Conservation (phyloP, 2,797 vertebrate species). For the Alcedo quadribrachys region DNA sequence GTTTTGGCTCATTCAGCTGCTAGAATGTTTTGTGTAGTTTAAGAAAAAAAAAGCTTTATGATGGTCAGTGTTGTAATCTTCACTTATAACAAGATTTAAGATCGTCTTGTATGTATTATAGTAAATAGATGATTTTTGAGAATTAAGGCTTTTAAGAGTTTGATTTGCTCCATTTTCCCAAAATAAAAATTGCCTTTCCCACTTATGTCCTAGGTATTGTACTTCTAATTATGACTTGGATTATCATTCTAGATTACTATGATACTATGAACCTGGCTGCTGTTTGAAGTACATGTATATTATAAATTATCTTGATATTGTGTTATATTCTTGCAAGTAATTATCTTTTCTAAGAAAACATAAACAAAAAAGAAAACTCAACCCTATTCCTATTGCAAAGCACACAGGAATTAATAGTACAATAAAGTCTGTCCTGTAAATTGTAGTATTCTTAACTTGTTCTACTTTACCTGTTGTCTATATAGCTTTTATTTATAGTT, state of each 20-base stretch:
- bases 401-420: constrained; percentile 83
- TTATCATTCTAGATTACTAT: constrained; percentile 71
- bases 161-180: constrained; percentile 84
- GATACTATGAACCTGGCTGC: constrained; percentile 74
- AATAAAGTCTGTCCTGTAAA: constrained; percentile 81
- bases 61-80: constrained; percentile 84
- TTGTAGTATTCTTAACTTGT: constrained; percentile 82
- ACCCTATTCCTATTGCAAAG: constrained; percentile 79
- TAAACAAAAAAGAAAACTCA: constrained; percentile 69
- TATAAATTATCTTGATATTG: constrained; percentile 82
- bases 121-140: constrained; percentile 95
- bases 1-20: constrained; percentile 77
- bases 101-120: constrained; percentile 89
- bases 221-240: constrained; percentile 78
- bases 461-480: constrained; percentile 81
- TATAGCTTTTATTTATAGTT: constrained; percentile 84
- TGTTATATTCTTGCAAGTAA: constrained; percentile 80
- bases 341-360: constrained; percentile 84
- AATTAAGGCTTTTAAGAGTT: constrained; percentile 83
- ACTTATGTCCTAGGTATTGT: constrained; percentile 83
- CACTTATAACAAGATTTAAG: constrained; percentile 85
- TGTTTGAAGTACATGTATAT: constrained; percentile 82
- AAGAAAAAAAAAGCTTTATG: constrained; percentile 74
- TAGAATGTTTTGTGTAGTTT: constrained; percentile 83
- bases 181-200: constrained; percentile 85